Evolutionary conservation across 2,888 invertebrate genomes (phyloP).

Genomic region (Amiota mariae): DNA sequence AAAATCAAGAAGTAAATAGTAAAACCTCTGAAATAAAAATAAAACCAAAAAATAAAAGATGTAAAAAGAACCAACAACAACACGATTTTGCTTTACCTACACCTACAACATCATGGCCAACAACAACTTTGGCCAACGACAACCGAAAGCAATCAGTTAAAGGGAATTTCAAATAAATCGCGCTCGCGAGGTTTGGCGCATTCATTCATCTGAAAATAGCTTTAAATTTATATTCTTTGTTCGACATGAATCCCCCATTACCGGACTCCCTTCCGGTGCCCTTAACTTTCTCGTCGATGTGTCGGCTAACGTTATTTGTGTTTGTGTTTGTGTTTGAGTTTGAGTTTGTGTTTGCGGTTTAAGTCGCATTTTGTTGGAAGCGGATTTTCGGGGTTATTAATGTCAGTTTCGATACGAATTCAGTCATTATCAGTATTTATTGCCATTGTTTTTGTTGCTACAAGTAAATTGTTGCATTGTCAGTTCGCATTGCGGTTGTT

Average conservation of each 20-base stretch:
- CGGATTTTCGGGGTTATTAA: slow-evolving; percentile 23
- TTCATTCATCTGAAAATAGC: slow-evolving; percentile 19
- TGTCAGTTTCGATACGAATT: slow-evolving; percentile 26
- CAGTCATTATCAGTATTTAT: slow-evolving; percentile 24
- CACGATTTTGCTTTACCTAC: not conserved
- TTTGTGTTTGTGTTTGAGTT: slow-evolving; percentile 4
- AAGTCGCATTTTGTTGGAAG: slow-evolving; percentile 6
- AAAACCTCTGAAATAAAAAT: not conserved
- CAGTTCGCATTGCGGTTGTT: slow-evolving; percentile 4
- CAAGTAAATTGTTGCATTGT: not conserved
- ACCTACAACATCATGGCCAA: slow-evolving; percentile 1
- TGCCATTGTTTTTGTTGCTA: not conserved
- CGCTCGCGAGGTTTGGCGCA: slow-evolving; percentile 18
- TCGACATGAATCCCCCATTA: slow-evolving; percentile 1
- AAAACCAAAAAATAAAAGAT: too few species aligned
- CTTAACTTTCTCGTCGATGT: not conserved
- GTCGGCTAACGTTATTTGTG: not conserved
- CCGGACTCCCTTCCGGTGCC: not conserved
- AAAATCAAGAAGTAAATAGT: not conserved
- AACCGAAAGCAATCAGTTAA: slow-evolving; percentile 17
- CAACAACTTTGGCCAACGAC: not conserved
- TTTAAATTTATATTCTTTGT: slow-evolving; percentile 13
- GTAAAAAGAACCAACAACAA: not conserved
- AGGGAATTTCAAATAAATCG: slow-evolving; percentile 24
- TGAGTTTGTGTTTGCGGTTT: not conserved